Evolutionary conservation across 2,888 invertebrate genomes (phyloP).

Genomic region (Nowickia ferox): DNA sequence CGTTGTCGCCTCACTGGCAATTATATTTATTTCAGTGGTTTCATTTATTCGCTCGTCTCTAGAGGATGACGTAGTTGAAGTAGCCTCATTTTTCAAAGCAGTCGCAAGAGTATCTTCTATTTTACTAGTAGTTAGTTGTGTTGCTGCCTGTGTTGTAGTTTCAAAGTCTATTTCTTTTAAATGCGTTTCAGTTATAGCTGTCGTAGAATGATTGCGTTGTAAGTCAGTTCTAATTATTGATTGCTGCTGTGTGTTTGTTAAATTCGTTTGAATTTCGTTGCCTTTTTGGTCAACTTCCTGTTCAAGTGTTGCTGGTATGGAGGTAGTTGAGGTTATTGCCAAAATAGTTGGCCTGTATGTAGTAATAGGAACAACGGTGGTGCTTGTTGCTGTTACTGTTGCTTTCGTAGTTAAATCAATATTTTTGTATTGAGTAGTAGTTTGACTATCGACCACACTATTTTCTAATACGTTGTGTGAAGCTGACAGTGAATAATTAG

Average conservation of each 20-base stretch:
- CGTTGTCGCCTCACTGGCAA: conserved; percentile 19
- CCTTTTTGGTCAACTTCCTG: conserved; percentile 78
- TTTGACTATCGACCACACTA: conserved; percentile 49
- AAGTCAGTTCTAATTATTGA: conserved; percentile 57
- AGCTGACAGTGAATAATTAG: conserved; percentile 26
- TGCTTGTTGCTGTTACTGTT: conserved; percentile 61
- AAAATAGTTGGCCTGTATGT: conserved; percentile 73
- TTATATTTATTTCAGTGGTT: conserved; percentile 30
- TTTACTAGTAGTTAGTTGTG: conserved; percentile 41
- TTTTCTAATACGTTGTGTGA: conserved; percentile 56
- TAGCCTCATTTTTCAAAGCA: conserved; percentile 42
- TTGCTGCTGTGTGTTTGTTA: conserved; percentile 56
- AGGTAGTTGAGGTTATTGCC: conserved; percentile 60
- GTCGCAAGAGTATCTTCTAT: conserved; percentile 68
- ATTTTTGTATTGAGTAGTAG: conserved; percentile 68
- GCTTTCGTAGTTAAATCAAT: conserved; percentile 44
- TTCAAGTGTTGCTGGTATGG: conserved; percentile 56
- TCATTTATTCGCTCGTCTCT: conserved; percentile 56
- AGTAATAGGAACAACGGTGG: conserved; percentile 70
- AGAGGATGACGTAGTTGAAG: conserved; percentile 65
- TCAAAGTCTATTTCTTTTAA: conserved; percentile 57
- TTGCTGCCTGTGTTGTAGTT: conserved; percentile 64
- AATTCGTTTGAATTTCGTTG: conserved; percentile 72
- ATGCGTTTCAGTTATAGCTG: conserved; percentile 63
- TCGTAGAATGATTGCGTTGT: conserved; percentile 64